Evolutionary conservation across 2,113 vertebrate genomes (phyloP).

Genomic region (Manacus vitellinus): DNA sequence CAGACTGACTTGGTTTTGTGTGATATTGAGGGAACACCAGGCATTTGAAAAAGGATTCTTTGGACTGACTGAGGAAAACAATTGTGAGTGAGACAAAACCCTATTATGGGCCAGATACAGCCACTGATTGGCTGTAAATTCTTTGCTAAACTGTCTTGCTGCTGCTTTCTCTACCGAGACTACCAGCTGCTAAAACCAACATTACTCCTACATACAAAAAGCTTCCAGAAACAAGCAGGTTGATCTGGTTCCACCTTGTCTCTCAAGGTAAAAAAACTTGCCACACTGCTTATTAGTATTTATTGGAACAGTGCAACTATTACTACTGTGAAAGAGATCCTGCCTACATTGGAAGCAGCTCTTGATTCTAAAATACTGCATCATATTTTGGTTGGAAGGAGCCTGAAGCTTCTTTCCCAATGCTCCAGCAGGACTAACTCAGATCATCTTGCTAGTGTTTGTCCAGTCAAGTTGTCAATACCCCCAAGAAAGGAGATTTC

Average conservation of each 20-base stretch:
- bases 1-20: neutral
- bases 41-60: neutral
- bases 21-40: neutral
- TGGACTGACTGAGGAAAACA: neutral
- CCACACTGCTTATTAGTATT: neutral
- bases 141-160: neutral
- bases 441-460: neutral
- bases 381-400: neutral
- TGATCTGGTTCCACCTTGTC: neutral
- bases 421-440: neutral
- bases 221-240: neutral
- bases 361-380: neutral
- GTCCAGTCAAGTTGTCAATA: neutral
- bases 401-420: neutral
- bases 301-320: neutral
- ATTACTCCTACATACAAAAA: neutral
- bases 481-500: neutral
- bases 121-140: neutral
- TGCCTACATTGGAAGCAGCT: neutral
- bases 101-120: neutral
- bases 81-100: neutral
- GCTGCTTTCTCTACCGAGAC: neutral
- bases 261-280: neutral
- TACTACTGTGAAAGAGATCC: neutral
- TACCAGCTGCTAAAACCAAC: neutral